These are phyloP conservation scores for Limnephilus rhombicus DNA, from an alignment of 2,888 invertebrate genomes.

Conservation along the genomic window DNA sequence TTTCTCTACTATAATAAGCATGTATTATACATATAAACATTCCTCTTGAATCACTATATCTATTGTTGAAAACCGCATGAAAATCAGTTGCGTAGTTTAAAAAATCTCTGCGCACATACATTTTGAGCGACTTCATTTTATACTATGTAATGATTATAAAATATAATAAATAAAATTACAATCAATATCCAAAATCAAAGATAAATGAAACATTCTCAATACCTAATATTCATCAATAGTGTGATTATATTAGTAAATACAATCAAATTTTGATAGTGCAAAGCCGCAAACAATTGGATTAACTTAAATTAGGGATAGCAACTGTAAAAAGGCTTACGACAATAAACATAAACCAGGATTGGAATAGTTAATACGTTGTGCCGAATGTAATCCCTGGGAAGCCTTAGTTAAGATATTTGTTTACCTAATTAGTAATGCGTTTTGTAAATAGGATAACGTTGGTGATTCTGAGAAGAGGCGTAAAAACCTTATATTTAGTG, in stretches of 20 bases:
- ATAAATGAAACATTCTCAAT: not conserved
- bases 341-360: conserved; percentile 1
- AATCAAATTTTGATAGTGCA: not conserved
- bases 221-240: not conserved
- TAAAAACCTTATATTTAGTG: not conserved
- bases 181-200: not conserved
- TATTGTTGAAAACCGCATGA: too few relatives aligned
- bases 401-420: not conserved
- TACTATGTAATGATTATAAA: too few relatives aligned
- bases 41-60: too few relatives aligned
- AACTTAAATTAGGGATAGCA: not conserved
- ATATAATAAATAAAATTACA: too few relatives aligned
- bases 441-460: not conserved
- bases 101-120: too few relatives aligned
- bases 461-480: not conserved
- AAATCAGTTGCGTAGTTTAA: too few relatives aligned
- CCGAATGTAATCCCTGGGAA: not conserved
- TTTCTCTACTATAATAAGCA: too few relatives aligned
- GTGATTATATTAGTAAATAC: not conserved
- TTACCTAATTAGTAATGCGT: not conserved
- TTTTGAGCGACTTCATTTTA: too few relatives aligned
- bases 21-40: too few relatives aligned
- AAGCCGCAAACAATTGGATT: not conserved
- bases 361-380: not conserved
- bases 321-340: not conserved